Percentiles rank a stretch among this genome's conserved stretches.
Evolutionary conservation across 2,113 vertebrate species (phyloP).

Genomic region (Ia io): DNA sequence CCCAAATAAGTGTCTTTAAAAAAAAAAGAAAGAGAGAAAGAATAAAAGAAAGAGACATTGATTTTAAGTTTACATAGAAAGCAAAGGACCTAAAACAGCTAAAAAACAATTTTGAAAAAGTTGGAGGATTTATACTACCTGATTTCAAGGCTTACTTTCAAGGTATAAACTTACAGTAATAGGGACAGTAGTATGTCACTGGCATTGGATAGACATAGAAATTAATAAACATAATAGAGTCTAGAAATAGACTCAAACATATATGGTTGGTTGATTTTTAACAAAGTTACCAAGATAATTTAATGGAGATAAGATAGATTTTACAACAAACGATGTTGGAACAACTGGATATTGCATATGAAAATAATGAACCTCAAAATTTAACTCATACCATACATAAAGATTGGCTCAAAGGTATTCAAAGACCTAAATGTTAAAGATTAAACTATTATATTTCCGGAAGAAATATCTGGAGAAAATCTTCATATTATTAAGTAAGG

Average conservation of each 20-base stretch:
- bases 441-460: slow-evolving; percentile 3
- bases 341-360: not conserved
- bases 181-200: not conserved
- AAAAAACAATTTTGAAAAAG: slow-evolving; percentile 43
- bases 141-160: not conserved
- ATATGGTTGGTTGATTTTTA: not conserved
- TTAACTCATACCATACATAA: not conserved
- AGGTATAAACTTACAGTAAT: not conserved
- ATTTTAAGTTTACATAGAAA: slow-evolving; percentile 32
- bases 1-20: not conserved
- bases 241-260: not conserved
- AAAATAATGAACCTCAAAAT: slow-evolving; percentile 26
- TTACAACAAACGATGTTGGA: not conserved
- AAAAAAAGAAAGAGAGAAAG: not conserved
- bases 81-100: not conserved
- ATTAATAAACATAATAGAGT: not conserved
- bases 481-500: not conserved
- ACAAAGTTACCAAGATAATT: not conserved
- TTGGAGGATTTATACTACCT: not conserved
- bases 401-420: slow-evolving; percentile 9
- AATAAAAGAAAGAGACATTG: not conserved
- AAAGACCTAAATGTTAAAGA: not conserved
- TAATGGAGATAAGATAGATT: not conserved
- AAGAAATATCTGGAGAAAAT: slow-evolving; percentile 4
- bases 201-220: not conserved